These are phyloP conservation scores for Acyrthosiphon pisum DNA, from an alignment of 1,140 invertebrate species.

Conservation along the genomic window DNA sequence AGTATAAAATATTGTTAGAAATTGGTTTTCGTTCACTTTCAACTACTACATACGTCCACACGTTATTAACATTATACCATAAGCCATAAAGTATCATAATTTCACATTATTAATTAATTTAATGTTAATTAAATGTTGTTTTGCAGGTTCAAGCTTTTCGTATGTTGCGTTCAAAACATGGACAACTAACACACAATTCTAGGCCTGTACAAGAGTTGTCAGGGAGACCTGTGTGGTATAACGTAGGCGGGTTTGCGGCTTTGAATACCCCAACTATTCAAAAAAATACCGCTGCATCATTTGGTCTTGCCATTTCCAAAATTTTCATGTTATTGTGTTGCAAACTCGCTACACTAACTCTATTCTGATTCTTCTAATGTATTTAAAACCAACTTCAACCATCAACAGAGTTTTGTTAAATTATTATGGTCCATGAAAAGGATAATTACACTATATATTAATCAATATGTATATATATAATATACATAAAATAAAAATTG, in stretches of 20 bases:
- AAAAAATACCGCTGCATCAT: not conserved
- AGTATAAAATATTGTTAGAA: not conserved
- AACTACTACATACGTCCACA: not conserved
- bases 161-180: conserved; percentile 71
- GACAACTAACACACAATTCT: conserved; percentile 77
- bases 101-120: not conserved
- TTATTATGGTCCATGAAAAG: not conserved
- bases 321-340: not conserved
- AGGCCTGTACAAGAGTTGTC: conserved; percentile 77
- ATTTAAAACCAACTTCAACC: not conserved
- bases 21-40: not conserved
- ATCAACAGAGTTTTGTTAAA: not conserved
- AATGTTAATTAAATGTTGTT: too few species aligned
- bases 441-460: not conserved
- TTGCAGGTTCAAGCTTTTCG: conserved; percentile 78
- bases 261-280: not conserved
- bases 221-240: conserved; percentile 65
- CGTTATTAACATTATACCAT: not conserved
- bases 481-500: not conserved
- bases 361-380: not conserved
- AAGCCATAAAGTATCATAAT: not conserved
- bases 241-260: conserved; percentile 32
- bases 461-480: not conserved
- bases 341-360: not conserved
- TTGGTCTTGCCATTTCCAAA: not conserved